Conservation (phyloP, 2,888 invertebrate genomes). For the Hoplodrina blanda region DNA sequence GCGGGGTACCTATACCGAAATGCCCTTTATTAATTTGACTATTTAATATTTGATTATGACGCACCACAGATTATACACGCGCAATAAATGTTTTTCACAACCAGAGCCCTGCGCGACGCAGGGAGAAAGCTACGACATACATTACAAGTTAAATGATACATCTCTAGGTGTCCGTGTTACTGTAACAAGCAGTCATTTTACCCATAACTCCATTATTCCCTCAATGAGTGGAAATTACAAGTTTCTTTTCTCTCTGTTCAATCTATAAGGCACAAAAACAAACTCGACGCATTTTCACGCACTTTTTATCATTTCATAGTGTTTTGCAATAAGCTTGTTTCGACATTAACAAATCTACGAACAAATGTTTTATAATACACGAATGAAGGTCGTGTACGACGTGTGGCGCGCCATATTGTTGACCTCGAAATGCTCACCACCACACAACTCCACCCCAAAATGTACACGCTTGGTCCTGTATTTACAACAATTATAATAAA, state of each 20-base stretch:
- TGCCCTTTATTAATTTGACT: conserved; percentile 84
- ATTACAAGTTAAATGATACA: conserved; percentile 24
- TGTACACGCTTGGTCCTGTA: conserved; percentile 86
- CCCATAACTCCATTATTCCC: conserved; percentile 8
- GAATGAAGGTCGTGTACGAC: conserved; percentile 48
- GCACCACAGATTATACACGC: conserved; percentile 53
- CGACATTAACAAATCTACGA: conserved; percentile 41
- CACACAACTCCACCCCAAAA: conserved; percentile 70
- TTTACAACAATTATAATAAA: conserved; percentile 82
- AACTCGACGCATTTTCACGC: conserved; percentile 43
- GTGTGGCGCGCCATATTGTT: conserved; percentile 55
- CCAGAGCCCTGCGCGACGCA: conserved; percentile 50
- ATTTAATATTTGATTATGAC: conserved; percentile 59
- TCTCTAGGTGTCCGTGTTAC: conserved; percentile 7
- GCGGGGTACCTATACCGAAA: conserved; percentile 86
- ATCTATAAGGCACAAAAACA: conserved; percentile 59
- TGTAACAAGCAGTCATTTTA: conserved; percentile 10
- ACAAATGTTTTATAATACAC: conserved; percentile 21
- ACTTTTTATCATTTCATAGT: conserved; percentile 32
- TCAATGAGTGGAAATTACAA: conserved; percentile 13
- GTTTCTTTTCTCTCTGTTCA: conserved; percentile 25
- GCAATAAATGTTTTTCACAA: conserved; percentile 56
- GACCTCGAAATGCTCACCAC: conserved; percentile 75
- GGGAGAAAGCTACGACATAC: conserved; percentile 48
- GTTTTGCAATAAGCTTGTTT: conserved; percentile 39